A percentile compares a stretch with the other conserved stretches of the same genome.
These are phyloP conservation scores for Pagrus major DNA, from an alignment of 2,113 vertebrate species.

Conservation along the genomic window DNA sequence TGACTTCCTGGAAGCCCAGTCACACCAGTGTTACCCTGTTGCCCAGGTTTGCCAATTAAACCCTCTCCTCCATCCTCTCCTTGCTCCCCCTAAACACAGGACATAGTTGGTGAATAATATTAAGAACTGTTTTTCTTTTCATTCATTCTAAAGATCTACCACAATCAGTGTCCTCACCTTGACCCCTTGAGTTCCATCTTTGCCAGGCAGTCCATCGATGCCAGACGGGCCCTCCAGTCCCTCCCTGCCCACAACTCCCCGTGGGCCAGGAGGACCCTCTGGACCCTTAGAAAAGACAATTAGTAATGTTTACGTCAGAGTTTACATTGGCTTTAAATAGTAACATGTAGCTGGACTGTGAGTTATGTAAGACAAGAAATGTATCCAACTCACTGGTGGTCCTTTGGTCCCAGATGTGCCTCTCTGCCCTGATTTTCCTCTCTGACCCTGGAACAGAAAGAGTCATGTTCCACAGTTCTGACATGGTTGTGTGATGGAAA, in stretches of 20 bases:
- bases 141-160: neutral
- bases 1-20: constrained; percentile 92
- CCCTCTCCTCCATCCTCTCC: constrained; percentile 91
- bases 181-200: constrained; percentile 86
- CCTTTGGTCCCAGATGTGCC: constrained; percentile 88
- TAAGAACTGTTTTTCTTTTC: neutral
- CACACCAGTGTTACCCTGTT: constrained; percentile 87
- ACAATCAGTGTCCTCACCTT: constrained; percentile 80
- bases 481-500: neutral
- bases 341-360: neutral
- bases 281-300: constrained; percentile 85
- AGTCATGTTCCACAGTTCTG: constrained; percentile 38
- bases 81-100: constrained; percentile 89
- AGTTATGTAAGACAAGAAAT: neutral
- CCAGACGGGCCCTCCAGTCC: constrained; percentile 90
- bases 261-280: constrained; percentile 88
- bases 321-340: neutral
- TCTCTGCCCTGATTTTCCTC: constrained; percentile 89
- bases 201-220: constrained; percentile 87
- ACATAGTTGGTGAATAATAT: neutral
- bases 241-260: constrained; percentile 92
- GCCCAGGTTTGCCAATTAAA: constrained; percentile 86
- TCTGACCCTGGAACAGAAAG: constrained; percentile 87
- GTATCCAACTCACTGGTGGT: constrained; percentile 85
- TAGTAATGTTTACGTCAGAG: neutral